Percentiles rank a stretch among this genome's conserved stretches.
These are phyloP conservation scores for Cygnus olor DNA, from an alignment of 2,797 vertebrate species.

Conservation along the genomic window DNA sequence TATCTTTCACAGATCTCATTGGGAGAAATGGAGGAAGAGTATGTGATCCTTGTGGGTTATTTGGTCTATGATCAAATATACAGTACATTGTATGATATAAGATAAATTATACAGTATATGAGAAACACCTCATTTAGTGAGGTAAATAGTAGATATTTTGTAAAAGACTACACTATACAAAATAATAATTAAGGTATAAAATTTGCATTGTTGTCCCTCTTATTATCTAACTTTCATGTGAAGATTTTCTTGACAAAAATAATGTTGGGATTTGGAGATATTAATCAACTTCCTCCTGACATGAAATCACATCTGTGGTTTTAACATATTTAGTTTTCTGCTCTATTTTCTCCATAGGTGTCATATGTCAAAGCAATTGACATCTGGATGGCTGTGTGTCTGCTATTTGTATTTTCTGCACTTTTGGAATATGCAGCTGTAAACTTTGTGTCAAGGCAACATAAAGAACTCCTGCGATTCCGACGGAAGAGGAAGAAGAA, in stretches of 20 bases:
- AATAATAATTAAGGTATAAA: neutral
- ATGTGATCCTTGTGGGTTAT: neutral
- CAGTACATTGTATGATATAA: neutral
- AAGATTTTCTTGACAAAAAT: neutral
- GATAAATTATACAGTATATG: neutral
- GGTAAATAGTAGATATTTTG: neutral
- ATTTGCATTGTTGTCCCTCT: neutral
- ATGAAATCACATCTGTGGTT: neutral
- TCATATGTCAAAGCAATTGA: constrained; percentile 98
- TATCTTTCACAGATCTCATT: neutral
- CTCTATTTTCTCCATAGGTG: constrained; percentile 80
- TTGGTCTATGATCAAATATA: neutral
- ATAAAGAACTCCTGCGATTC: constrained; percentile 94
- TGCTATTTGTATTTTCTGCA: constrained; percentile 97
- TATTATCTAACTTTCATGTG: neutral
- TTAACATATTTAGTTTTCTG: neutral
- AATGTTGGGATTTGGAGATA: neutral
- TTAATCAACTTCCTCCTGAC: neutral
- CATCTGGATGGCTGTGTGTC: constrained; percentile 98
- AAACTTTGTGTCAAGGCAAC: constrained; percentile 97
- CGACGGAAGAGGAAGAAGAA: constrained; percentile 86
- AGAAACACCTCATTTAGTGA: neutral
- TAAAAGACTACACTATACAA: neutral
- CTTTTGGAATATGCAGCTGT: constrained; percentile 96
- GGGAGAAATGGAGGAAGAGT: neutral